Base-by-base conservation (phyloP, 1,140 invertebrate genomes). In the Kradibia gibbosae region DNA sequence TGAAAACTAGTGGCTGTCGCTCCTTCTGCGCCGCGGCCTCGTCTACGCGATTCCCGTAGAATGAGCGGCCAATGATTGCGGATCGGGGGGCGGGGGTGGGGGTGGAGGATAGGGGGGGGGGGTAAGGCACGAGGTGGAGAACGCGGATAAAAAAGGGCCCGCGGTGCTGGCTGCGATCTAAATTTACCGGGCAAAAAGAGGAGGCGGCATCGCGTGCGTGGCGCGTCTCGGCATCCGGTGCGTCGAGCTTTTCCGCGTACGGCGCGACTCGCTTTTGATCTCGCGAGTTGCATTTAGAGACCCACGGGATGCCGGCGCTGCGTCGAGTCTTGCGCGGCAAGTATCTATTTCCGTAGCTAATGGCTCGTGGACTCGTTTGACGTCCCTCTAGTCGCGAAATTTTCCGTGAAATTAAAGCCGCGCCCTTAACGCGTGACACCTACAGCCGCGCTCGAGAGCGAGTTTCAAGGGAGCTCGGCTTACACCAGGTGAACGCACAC, bases 311-410 rank as follows among this genome's bases (percentile, higher is more conserved):
- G 42, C 42, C 7, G 42, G 5, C 13, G 7, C 7, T 45, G 42
- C 42, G 42, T 45, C 42, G 42, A 45, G 42, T 8, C 42, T 45
- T 5, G 13, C 42, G 42, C 7, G 13, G 65, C 8, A 67, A 62
- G n/a, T 71, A 55, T 60, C 50, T 79, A 79, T 79, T 79, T 72
- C 67, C 53, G 45, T 20, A 48, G 75, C 42, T 78, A 67, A 67
- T 78, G 60, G n/a, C n/a, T 13, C 25, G 42, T 25, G 31, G 11
- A 50, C 45, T 71, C 60, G 71, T 79, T 79, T 72, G 77, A 28
- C 48, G 50, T 55, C 25, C 62, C 5, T n/a, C 42, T 34, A 8
- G 4, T 10, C 0, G 67, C 10, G 22, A 45, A 8, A 75, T 73
- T 73, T 50, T 1, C 25, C 17, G 25, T 67, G 36, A 25, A 76